Percentiles rank a stretch among this genome's conserved stretches.
phyloP scores from a whole-genome alignment of 1,140 invertebrate genomes.

The Saccostrea cuccullata region DNA sequence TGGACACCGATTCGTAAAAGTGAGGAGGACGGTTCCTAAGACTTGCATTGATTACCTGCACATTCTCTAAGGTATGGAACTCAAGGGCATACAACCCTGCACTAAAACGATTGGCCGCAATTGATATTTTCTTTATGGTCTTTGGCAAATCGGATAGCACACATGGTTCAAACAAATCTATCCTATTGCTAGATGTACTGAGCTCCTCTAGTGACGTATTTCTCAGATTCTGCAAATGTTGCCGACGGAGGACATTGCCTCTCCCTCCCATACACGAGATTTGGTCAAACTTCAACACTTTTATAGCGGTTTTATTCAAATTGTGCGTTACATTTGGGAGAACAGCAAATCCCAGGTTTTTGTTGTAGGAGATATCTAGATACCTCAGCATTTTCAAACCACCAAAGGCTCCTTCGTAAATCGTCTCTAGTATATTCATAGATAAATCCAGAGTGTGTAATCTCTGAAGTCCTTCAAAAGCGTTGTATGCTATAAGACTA shows the following conservation, averaged over 20 bases:
- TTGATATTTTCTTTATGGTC: not conserved
- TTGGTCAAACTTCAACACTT: conserved; percentile 7
- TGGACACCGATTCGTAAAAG: not conserved
- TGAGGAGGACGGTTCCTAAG: not conserved
- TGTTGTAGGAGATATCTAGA: not conserved
- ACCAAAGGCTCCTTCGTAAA: not conserved
- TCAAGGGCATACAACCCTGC: not conserved
- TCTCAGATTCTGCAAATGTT: not conserved
- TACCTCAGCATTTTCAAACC: not conserved
- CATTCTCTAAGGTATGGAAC: not conserved
- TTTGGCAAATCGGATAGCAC: not conserved
- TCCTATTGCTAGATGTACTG: not conserved
- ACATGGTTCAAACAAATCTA: conserved; percentile 3
- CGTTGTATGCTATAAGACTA: not conserved
- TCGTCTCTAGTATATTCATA: not conserved
- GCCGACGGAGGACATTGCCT: not conserved
- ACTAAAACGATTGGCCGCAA: not conserved
- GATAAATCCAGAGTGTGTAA: not conserved
- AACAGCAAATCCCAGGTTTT: not conserved
- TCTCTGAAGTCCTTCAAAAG: not conserved
- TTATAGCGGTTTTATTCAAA: not conserved
- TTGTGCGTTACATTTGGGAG: not conserved
- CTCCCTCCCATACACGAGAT: not conserved
- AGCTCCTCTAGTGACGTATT: not conserved
- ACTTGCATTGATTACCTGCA: not conserved